A percentile compares a stretch with the other conserved stretches of the same genome.
Conservation (phyloP, 2,888 invertebrate species). For the Sceliomorpha sp. region DNA sequence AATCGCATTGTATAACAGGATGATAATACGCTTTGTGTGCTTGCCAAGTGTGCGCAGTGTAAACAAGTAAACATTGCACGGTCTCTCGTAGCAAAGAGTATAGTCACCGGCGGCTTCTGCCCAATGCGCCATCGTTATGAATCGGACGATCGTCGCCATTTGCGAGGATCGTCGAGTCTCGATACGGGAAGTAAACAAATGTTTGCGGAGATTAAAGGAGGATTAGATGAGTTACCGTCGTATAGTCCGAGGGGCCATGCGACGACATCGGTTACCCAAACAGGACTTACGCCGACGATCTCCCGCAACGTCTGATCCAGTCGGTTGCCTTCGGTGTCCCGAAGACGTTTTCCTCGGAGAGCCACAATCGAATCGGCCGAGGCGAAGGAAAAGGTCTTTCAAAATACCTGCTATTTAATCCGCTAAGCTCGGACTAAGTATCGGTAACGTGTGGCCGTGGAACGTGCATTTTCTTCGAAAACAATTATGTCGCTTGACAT, state of each 20-base stretch:
- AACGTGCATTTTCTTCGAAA: too few species aligned
- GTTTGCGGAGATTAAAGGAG: conserved; percentile 29
- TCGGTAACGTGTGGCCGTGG: too few species aligned
- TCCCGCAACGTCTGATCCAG: too few species aligned
- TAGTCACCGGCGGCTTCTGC: conserved; percentile 1
- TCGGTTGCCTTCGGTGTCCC: too few species aligned
- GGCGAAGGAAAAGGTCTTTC: too few species aligned
- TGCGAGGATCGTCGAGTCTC: conserved; percentile 10
- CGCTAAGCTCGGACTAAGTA: too few species aligned
- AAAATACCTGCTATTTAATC: too few species aligned
- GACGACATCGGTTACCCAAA: too few species aligned
- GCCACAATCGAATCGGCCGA: too few species aligned
- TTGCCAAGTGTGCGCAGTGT: conserved; percentile 7
- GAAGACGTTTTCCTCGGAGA: too few species aligned
- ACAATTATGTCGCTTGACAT: too few species aligned
- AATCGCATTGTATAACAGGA: conserved; percentile 4
- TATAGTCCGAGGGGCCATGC: conserved; percentile 12
- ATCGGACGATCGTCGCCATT: conserved; percentile 3
- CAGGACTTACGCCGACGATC: too few species aligned
- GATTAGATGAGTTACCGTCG: conserved; percentile 30
- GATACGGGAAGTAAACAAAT: conserved; percentile 24
- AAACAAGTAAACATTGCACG: conserved; percentile 6
- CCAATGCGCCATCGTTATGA: conserved; percentile 17
- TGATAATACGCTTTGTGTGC: not conserved
- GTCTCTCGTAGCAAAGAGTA: not conserved